Evolutionary conservation across 2,113 vertebrate species (phyloP).

Genomic region (Columba livia): DNA sequence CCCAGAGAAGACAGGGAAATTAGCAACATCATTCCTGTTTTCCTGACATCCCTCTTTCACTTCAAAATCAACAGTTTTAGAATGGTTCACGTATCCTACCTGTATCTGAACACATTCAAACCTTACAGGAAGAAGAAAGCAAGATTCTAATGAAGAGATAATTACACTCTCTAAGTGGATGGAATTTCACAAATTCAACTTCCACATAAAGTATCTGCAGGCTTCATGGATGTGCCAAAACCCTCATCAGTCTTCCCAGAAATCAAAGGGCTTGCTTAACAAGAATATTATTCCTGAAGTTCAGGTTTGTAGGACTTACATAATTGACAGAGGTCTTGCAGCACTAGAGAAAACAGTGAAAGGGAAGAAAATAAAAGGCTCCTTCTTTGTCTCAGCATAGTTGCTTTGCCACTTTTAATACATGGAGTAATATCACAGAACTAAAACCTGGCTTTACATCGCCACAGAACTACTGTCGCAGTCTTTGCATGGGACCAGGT

Average conservation of each 20-base stretch:
- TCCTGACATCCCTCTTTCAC: neutral
- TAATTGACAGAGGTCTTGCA: neutral
- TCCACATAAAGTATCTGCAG: neutral
- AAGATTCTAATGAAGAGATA: neutral
- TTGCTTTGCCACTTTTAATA: neutral
- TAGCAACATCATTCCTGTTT: neutral
- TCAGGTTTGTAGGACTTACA: neutral
- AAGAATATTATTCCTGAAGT: neutral
- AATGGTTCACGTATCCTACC: neutral
- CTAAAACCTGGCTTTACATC: neutral
- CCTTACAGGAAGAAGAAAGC: neutral
- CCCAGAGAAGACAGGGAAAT: neutral
- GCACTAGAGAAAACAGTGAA: neutral
- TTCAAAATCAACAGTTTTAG: neutral
- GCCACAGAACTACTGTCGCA: neutral
- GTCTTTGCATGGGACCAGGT: neutral
- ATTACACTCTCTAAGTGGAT: neutral
- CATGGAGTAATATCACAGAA: neutral
- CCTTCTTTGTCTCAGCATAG: neutral
- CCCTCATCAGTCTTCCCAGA: neutral
- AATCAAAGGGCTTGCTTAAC: slow-evolving; percentile 19
- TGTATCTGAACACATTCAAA: neutral
- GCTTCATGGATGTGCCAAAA: slow-evolving; percentile 12
- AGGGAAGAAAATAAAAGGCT: fast-evolving
- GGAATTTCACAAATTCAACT: neutral